Evolutionary conservation across 2,113 vertebrate species (phyloP).

Genomic region (Hippoglossus stenolepis): DNA sequence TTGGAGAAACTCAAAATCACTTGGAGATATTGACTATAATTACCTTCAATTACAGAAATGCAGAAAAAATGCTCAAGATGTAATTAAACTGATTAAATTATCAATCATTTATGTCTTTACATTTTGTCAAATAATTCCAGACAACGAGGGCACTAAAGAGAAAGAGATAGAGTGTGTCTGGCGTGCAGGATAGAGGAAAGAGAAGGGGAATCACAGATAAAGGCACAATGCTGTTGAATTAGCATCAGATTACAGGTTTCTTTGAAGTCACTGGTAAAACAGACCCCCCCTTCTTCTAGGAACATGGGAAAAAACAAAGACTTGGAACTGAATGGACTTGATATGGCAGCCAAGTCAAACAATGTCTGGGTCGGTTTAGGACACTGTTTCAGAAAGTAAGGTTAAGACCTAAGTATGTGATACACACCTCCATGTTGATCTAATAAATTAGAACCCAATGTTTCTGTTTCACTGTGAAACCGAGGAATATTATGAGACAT

Average conservation of each 20-base stretch:
- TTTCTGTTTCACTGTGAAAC: background rate
- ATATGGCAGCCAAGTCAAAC: conserved; percentile 63
- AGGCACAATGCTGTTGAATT: conserved; percentile 12
- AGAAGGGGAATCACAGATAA: background rate
- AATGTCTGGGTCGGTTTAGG: conserved; percentile 61
- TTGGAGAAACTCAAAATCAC: no score
- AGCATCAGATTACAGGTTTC: conserved; percentile 39
- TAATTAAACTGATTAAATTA: background rate
- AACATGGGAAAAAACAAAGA: conserved; percentile 51
- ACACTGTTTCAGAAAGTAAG: conserved; percentile 20
- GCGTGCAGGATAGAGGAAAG: background rate
- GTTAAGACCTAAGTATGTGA: conserved; percentile 10
- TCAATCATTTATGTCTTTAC: no score
- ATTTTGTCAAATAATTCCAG: background rate
- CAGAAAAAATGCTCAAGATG: background rate
- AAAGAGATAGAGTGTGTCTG: background rate
- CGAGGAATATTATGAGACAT: background rate
- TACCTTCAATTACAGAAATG: no score
- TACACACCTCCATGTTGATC: background rate
- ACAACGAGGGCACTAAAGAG: background rate
- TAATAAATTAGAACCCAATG: conserved; percentile 1
- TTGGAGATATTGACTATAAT: no score
- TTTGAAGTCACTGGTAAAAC: conserved; percentile 46
- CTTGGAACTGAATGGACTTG: conserved; percentile 41
- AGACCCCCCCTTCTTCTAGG: background rate